phyloP scores from a whole-genome alignment of 2,113 vertebrate species.

The Nibea albiflora region DNA sequence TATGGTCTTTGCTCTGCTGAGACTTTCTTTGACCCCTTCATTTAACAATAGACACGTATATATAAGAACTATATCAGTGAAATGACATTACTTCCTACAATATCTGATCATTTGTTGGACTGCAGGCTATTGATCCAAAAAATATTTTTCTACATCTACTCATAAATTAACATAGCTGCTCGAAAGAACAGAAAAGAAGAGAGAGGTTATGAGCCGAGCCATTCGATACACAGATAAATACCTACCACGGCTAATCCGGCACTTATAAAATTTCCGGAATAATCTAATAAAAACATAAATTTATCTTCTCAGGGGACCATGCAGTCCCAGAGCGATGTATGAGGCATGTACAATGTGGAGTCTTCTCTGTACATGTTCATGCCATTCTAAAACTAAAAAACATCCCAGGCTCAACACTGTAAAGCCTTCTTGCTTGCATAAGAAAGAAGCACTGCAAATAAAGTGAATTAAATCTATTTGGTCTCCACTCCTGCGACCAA shows the following conservation, averaged over 20 bases:
- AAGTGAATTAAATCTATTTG: slow-evolving; percentile 43
- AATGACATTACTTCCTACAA: neutral
- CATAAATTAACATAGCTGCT: neutral
- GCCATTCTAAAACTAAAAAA: slow-evolving; percentile 28
- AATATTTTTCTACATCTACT: neutral
- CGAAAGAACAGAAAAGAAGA: slow-evolving; percentile 6
- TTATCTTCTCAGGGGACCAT: slow-evolving; percentile 55
- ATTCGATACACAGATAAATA: slow-evolving; percentile 75
- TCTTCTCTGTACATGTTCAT: slow-evolving; percentile 5
- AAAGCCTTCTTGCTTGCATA: slow-evolving; percentile 18
- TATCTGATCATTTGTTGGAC: neutral
- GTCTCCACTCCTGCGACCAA: slow-evolving; percentile 18
- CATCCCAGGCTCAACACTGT: slow-evolving; percentile 4
- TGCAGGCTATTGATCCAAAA: neutral
- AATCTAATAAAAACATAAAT: slow-evolving; percentile 76
- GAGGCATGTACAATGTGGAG: slow-evolving; percentile 25
- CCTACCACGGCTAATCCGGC: slow-evolving; percentile 56
- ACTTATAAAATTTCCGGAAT: slow-evolving; percentile 70
- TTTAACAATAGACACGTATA: slow-evolving; percentile 57
- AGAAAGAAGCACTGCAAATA: slow-evolving; percentile 42
- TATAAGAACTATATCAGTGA: slow-evolving; percentile 9
- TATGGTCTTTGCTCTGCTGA: slow-evolving; percentile 51
- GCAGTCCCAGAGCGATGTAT: slow-evolving; percentile 25
- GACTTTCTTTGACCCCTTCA: slow-evolving; percentile 48
- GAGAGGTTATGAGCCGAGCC: slow-evolving; percentile 39